Percentiles rank a stretch among this genome's conserved stretches.
These are phyloP conservation scores for Dynastes hyllus DNA, from an alignment of 2,888 invertebrate species.

Conservation along the genomic window DNA sequence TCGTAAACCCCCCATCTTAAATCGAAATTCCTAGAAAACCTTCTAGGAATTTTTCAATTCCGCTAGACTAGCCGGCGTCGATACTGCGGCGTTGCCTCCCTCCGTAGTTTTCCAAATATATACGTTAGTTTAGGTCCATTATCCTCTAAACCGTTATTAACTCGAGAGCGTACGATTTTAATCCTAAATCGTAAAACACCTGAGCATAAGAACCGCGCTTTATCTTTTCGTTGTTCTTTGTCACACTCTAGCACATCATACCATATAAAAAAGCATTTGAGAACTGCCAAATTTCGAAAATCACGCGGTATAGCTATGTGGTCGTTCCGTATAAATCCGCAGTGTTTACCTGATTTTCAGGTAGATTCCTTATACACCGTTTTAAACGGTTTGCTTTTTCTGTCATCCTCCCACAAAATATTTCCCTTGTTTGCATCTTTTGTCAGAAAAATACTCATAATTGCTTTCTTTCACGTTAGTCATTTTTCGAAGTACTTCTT, in stretches of 20 bases:
- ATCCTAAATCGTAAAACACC: slow-evolving; percentile 46
- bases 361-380: slow-evolving; percentile 34
- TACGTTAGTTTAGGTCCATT: slow-evolving; percentile 20
- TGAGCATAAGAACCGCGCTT: slow-evolving; percentile 37
- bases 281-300: slow-evolving; percentile 46
- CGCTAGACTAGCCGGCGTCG: slow-evolving; percentile 64
- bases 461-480: slow-evolving; percentile 27
- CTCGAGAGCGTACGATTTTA: slow-evolving; percentile 28
- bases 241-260: neutral
- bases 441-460: slow-evolving; percentile 1
- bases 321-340: slow-evolving; percentile 33
- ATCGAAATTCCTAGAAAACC: slow-evolving; percentile 64
- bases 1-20: slow-evolving; percentile 56
- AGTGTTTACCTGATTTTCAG: slow-evolving; percentile 49
- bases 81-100: neutral
- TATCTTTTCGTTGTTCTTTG: neutral
- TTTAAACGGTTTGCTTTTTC: slow-evolving; percentile 17
- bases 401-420: slow-evolving; percentile 32
- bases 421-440: slow-evolving; percentile 27
- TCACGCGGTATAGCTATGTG: slow-evolving; percentile 21
- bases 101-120: slow-evolving; percentile 13
- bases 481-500: slow-evolving; percentile 30
- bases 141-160: slow-evolving; percentile 38
- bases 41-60: slow-evolving; percentile 63
- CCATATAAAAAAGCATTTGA: neutral